Evolutionary conservation across 2,797 vertebrate species (phyloP).

Genomic region (Gadopsis marmoratus): DNA sequence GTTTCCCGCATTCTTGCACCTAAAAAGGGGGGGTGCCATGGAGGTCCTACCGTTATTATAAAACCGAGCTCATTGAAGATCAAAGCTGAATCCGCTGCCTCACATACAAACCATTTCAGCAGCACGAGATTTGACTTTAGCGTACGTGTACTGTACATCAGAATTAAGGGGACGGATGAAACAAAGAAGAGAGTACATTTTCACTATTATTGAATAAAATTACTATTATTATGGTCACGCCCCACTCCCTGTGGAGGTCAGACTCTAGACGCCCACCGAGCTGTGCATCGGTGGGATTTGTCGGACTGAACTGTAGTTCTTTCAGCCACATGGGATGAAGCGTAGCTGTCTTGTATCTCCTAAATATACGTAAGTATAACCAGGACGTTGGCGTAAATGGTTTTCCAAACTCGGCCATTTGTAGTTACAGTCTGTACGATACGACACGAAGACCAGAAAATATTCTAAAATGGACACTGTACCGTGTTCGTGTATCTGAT

Average conservation of each 20-base stretch:
- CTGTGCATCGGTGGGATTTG: neutral
- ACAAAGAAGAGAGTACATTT: neutral
- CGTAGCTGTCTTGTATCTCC: neutral
- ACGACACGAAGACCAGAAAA: neutral
- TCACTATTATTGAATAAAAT: neutral
- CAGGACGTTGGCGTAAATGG: neutral
- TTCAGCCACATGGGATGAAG: neutral
- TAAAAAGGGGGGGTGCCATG: constrained; percentile 5
- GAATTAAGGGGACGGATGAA: neutral
- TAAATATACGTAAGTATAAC: neutral
- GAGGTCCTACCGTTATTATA: constrained; percentile 1
- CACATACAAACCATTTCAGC: neutral
- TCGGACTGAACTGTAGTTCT: neutral
- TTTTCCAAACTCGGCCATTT: neutral
- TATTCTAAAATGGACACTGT: neutral
- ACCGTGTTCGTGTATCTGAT: constrained; percentile 15
- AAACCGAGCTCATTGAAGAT: constrained; percentile 7
- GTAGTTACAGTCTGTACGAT: neutral
- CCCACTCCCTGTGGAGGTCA: constrained; percentile 5
- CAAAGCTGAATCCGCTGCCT: constrained; percentile 7
- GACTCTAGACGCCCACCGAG: neutral
- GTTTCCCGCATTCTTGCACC: constrained; percentile 1
- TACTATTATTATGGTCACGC: neutral
- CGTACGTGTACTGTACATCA: too few relatives aligned
- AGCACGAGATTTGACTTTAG: neutral